These are phyloP conservation scores for Cataglyphis livida DNA, from an alignment of 2,888 invertebrate species.

Conservation along the genomic window DNA sequence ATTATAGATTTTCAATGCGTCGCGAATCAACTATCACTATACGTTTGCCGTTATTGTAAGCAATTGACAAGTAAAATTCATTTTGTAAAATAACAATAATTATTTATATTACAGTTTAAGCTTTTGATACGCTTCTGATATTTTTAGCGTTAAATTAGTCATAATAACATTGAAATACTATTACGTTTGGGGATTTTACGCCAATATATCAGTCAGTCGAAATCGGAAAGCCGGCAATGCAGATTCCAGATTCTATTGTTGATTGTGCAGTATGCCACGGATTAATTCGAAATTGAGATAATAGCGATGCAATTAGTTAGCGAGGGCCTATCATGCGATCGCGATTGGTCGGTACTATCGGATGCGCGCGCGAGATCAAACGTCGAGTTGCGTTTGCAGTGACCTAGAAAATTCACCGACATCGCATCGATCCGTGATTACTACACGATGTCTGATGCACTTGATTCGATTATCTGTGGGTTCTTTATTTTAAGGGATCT, in stretches of 20 bases:
- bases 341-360: conserved; percentile 16
- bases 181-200: neutral
- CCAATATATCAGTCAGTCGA: conserved; percentile 2
- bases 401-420: conserved; percentile 41
- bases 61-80: conserved; percentile 12
- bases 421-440: conserved; percentile 10
- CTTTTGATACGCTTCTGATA: neutral
- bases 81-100: neutral
- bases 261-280: conserved; percentile 35
- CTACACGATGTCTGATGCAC: neutral
- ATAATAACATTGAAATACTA: neutral
- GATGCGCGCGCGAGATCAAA: neutral
- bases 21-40: neutral
- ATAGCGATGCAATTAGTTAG: conserved; percentile 51
- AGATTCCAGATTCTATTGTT: conserved; percentile 25
- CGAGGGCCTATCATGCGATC: conserved; percentile 22
- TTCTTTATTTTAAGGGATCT: conserved; percentile 48
- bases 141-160: neutral
- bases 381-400: conserved; percentile 23
- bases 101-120: neutral
- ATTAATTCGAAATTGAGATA: conserved; percentile 46
- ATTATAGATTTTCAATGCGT: neutral
- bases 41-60: neutral
- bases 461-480: conserved; percentile 51
- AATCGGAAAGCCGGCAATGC: conserved; percentile 36